phyloP scores from a whole-genome alignment of 2,113 vertebrate species.

The Myiozetetes cayanensis region DNA sequence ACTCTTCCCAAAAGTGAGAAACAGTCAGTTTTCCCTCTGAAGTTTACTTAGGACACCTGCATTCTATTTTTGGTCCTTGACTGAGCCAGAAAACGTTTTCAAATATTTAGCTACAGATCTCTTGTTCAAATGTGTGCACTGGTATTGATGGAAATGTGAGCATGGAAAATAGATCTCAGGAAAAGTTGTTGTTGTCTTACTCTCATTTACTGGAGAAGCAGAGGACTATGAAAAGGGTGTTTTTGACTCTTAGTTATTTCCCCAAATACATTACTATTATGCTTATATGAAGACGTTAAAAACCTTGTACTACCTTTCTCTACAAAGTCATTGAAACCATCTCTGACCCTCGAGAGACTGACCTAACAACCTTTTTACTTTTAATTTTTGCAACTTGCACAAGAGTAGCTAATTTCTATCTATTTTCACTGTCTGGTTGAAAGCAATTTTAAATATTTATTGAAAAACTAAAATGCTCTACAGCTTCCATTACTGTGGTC shows the following conservation, averaged over 20 bases:
- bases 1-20: neutral
- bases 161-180: neutral
- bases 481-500: neutral
- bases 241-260: neutral
- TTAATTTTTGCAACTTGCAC: neutral
- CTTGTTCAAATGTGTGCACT: neutral
- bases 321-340: neutral
- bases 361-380: neutral
- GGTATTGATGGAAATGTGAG: neutral
- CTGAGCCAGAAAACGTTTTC: neutral
- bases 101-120: neutral
- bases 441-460: constrained; percentile 9
- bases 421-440: neutral
- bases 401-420: neutral
- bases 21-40: neutral
- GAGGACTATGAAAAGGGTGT: neutral
- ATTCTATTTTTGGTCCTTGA: neutral
- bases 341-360: neutral
- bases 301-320: neutral
- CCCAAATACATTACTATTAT: neutral
- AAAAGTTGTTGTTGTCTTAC: neutral
- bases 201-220: neutral
- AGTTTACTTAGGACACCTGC: neutral
- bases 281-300: neutral
- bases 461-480: neutral